Conservation (phyloP, 2,113 vertebrate species). For the Origma solitaria region DNA sequence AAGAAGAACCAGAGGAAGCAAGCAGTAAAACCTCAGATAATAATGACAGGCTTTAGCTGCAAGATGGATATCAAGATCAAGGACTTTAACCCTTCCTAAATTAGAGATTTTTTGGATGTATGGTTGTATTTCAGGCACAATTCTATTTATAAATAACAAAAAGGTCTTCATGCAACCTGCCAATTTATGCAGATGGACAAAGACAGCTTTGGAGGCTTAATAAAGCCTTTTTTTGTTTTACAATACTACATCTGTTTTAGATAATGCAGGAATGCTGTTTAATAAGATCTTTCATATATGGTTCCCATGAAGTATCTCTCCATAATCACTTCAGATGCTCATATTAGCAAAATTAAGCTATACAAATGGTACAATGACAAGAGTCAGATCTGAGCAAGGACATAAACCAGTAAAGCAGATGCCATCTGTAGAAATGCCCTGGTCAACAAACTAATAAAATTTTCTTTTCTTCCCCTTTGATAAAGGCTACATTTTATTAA, state of each 20-base stretch:
- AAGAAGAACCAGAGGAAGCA: background rate
- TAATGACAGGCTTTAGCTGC: background rate
- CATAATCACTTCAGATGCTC: conserved; percentile 20
- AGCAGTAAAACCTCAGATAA: conserved; percentile 31
- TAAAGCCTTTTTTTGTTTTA: conserved; percentile 3
- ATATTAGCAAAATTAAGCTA: conserved; percentile 18
- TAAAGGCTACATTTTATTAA: conserved; percentile 49
- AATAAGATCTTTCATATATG: conserved; percentile 20
- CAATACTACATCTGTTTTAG: conserved; percentile 39
- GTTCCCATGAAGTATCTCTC: conserved; percentile 2
- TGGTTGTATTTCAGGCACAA: background rate
- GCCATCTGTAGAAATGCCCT: conserved; percentile 17
- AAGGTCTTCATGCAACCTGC: conserved; percentile 26
- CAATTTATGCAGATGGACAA: conserved; percentile 29
- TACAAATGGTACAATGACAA: conserved; percentile 8
- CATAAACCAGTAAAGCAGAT: conserved; percentile 29
- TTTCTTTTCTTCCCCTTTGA: conserved; percentile 39
- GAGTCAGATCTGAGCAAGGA: background rate
- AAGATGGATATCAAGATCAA: background rate
- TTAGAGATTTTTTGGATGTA: background rate
- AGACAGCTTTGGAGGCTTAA: conserved; percentile 16
- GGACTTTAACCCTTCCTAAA: conserved; percentile 14
- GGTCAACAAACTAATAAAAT: conserved; percentile 42
- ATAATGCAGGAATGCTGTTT: conserved; percentile 10
- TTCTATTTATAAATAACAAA: conserved; percentile 43